Evolutionary conservation across 2,888 invertebrate species (phyloP).

Genomic region (Charanyca ferruginea): DNA sequence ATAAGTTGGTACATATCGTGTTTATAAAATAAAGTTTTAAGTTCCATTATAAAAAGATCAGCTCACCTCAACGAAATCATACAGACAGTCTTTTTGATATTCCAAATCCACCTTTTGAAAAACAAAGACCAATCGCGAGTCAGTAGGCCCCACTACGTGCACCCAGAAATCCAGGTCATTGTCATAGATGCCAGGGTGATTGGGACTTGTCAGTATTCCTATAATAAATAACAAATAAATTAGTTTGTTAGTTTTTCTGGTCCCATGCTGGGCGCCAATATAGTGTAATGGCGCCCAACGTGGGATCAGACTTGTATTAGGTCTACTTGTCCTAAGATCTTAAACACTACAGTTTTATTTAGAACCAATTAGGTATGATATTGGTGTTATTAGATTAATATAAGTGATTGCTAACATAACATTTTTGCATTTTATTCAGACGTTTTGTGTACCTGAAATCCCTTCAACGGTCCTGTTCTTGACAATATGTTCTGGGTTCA

Average conservation of each 20-base stretch:
- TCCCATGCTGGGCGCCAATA: conserved; percentile 53
- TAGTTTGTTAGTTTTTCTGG: background rate
- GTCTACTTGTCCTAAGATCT: background rate
- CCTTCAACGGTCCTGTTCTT: conserved; percentile 93
- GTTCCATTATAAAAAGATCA: background rate
- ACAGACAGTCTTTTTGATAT: conserved; percentile 94
- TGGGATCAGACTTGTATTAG: background rate
- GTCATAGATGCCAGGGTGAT: conserved; percentile 94
- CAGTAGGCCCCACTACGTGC: conserved; percentile 92
- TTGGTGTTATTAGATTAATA: background rate
- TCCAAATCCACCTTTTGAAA: conserved; percentile 94
- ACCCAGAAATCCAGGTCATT: conserved; percentile 94
- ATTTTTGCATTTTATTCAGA: background rate
- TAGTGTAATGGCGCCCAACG: conserved; percentile 21
- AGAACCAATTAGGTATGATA: background rate
- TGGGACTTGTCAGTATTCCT: conserved; percentile 93
- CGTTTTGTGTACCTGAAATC: conserved; percentile 75
- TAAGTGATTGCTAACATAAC: background rate
- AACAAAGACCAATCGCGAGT: conserved; percentile 93
- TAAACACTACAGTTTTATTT: background rate
- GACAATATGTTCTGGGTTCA: conserved; percentile 83
- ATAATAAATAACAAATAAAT: conserved; percentile 50
- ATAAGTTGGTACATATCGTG: background rate
- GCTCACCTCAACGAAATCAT: conserved; percentile 94
- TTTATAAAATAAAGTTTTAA: background rate